Conservation (phyloP, 1,140 invertebrate species). For the Lasioglossum albipes region DNA sequence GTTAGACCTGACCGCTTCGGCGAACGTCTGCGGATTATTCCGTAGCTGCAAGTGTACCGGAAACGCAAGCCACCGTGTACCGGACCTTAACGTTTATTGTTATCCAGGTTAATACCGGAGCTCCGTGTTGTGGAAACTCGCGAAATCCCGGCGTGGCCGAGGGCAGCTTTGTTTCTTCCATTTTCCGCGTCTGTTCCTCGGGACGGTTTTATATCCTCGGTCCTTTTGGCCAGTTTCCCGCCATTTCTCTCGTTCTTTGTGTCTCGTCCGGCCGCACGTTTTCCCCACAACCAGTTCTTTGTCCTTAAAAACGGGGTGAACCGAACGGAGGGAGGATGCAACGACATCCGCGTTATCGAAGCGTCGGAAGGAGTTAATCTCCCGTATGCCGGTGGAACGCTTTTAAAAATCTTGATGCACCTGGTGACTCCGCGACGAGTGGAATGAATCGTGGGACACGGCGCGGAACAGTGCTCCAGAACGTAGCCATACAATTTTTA, state of each 20-base stretch:
- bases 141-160: slow-evolving; percentile 26
- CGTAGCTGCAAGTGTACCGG: slow-evolving; percentile 15
- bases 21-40: slow-evolving; percentile 31
- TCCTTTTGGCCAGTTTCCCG: neutral
- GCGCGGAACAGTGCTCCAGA: neutral
- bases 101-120: slow-evolving; percentile 42
- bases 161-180: slow-evolving; percentile 13
- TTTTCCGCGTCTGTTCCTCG: neutral
- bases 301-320: neutral
- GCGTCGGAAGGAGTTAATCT: neutral
- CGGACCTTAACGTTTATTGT: slow-evolving; percentile 46
- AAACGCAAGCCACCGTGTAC: slow-evolving; percentile 3
- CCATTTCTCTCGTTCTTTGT: no score
- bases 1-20: neutral
- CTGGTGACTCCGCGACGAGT: neutral
- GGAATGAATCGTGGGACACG: neutral
- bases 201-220: neutral
- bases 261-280: no score
- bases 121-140: slow-evolving; percentile 28
- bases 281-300: neutral
- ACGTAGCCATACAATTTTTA: no score
- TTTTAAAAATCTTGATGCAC: neutral
- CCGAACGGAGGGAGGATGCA: neutral
- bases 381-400: neutral
- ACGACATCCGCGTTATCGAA: neutral